Evolutionary conservation across 2,113 vertebrate species (phyloP), one percentile per base, ranked within the genome.

Genomic region (Periophthalmus modestus): DNA sequence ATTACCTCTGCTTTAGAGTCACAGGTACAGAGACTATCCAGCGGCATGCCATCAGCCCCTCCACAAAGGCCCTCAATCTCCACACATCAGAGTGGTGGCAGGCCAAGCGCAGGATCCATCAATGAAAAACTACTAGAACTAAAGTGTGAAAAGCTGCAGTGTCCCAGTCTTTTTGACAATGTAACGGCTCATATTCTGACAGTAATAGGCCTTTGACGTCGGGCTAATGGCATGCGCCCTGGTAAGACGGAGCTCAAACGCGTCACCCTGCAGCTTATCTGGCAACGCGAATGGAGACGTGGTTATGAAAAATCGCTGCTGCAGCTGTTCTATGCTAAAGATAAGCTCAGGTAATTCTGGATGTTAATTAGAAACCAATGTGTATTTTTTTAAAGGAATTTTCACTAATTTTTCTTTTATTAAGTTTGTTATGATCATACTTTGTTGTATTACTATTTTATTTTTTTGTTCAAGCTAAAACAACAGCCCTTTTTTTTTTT

Each of bases 21-120:
- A 84, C 23, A 74, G 75, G 81, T 54, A 78, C 33, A 21, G 71
- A 81, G 77, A 74, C 43, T 52, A 87, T 78, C 72, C 50, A 19
- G 78, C 84, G 87, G 83, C 83, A 91, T 84, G 86, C 69, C 75
- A 59, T 77, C 77, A 75, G 28, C 46, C 58, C 71, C 77, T 71
- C 66, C 75, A 74, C 86, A 83, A 77, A 85, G 74, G 79, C 70
- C 76, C 73, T 87, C 88, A 85, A 54, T 86, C 85, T 90, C 70
- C 33, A 72, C 77, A 68, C 76, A 90, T 87, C 82, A 76, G 73
- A 39, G 77, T n/a, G 59, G 63, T 74, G 80, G 77, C 85, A 86
- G 71, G 18, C 71, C 81, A 80, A 14, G 73, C 43, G n/a, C 21
- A 12, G 65, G 68, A 75, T 85, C 72, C 87, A 79, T 85, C 81